A percentile compares a stretch with the other conserved stretches of the same genome.
Conservation (phyloP, 1,140 invertebrate genomes). For the fruit fly (Drosophila melanogaster) region Release_6_plus_ISO1_MT NT_033779.5:6088501-6089000, state of each 20-base stretch:
- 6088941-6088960: too few species aligned
- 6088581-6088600: constrained; percentile 5
- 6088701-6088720: constrained; percentile 19
- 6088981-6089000: too few species aligned
- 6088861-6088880: background rate
- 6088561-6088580: constrained; percentile 49
- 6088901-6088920: too few species aligned
- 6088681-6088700: constrained; percentile 32
- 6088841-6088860: constrained; percentile 52
- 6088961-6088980: too few species aligned
- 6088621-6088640: constrained; percentile 68
- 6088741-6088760: constrained; percentile 38
- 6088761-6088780: too few species aligned
- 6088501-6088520: constrained; percentile 18
- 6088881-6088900: too few species aligned
- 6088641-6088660: constrained; percentile 47
- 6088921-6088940: too few species aligned
- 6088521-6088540: constrained; percentile 70
- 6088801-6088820: background rate
- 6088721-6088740: constrained; percentile 69
- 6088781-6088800: background rate
- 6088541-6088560: constrained; percentile 58
- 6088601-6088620: constrained; percentile 18
- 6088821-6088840: constrained; percentile 2
- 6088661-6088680: constrained; percentile 8